A percentile compares a stretch with the other conserved stretches of the same genome.
Conservation (phyloP, 2,113 vertebrate genomes). For the Cyrtonyx montezumae region DNA sequence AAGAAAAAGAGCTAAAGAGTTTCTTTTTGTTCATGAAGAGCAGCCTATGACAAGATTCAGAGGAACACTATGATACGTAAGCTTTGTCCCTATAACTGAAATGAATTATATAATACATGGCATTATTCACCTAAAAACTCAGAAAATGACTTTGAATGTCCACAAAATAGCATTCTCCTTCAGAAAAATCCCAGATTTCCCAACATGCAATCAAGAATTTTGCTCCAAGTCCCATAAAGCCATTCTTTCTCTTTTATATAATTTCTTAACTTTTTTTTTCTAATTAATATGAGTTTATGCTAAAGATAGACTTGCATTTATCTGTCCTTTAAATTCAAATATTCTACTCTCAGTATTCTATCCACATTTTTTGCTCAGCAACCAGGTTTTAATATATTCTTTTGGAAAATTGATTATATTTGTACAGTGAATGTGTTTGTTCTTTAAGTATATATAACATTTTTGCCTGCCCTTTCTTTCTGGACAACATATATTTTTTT, state of each 20-base stretch:
- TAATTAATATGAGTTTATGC: neutral
- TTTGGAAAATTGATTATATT: conserved; percentile 4
- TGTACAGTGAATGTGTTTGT: neutral
- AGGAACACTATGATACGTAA: neutral
- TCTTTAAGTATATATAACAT: neutral
- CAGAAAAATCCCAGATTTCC: neutral
- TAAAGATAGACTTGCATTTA: neutral
- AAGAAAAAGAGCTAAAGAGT: neutral
- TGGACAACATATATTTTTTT: neutral
- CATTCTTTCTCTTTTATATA: neutral
- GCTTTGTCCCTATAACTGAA: neutral
- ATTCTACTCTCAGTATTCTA: neutral
- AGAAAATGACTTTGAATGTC: neutral
- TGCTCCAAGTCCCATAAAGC: neutral
- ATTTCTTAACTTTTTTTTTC: neutral
- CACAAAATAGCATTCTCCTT: neutral
- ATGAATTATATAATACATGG: neutral
- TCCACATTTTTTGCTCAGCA: neutral
- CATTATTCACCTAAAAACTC: conserved; percentile 1
- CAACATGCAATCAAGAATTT: neutral
- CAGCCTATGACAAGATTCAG: neutral
- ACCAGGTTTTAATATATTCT: neutral
- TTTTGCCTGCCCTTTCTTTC: neutral
- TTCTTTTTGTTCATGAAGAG: neutral
- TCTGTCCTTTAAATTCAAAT: neutral